A percentile compares a stretch with the other conserved stretches of the same genome.
These are phyloP conservation scores for Illadopsis cleaveri DNA, from an alignment of 2,113 vertebrate genomes.

Conservation along the genomic window DNA sequence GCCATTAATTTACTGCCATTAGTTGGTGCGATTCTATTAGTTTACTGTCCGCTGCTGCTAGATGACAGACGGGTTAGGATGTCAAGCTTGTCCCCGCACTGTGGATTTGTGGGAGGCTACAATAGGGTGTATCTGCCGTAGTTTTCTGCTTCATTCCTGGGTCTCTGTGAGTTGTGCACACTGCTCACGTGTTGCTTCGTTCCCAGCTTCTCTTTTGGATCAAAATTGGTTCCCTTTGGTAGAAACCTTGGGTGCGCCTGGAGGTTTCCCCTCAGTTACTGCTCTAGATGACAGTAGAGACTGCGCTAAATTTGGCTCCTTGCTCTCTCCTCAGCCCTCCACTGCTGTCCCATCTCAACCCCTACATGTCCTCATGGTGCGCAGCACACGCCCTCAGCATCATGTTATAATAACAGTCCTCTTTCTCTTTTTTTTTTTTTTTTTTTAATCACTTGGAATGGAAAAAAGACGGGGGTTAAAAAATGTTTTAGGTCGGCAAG, in stretches of 20 bases:
- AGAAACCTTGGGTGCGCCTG: neutral
- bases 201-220: neutral
- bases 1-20: neutral
- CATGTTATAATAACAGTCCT: neutral
- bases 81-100: neutral
- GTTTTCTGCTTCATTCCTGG: neutral
- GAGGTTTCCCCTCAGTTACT: neutral
- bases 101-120: neutral
- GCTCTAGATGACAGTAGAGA: neutral
- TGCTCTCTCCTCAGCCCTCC: neutral
- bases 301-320: neutral
- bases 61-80: neutral
- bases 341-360: neutral
- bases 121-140: neutral
- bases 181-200: fast-evolving
- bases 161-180: fast-evolving
- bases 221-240: neutral
- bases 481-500: neutral
- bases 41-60: neutral
- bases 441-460: neutral
- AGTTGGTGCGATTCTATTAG: neutral
- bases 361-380: neutral
- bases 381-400: neutral
- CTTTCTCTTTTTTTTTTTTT: neutral
- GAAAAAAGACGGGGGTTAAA: neutral